These are phyloP conservation scores for Portevinia maculata DNA, from an alignment of 2,888 invertebrate species.

Conservation along the genomic window DNA sequence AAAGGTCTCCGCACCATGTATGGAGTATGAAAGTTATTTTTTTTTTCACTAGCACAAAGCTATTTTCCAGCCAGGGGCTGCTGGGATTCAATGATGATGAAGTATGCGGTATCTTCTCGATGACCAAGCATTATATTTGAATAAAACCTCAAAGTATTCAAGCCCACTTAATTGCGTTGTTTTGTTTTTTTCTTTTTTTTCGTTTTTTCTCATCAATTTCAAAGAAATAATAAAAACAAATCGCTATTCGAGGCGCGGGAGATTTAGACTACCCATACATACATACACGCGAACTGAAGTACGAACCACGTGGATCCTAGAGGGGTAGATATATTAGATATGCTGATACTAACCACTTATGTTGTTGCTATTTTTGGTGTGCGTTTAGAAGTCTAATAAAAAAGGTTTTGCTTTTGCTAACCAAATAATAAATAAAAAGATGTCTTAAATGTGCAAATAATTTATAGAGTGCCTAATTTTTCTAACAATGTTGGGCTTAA, in stretches of 20 bases:
- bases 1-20: no score
- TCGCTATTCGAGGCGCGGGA: constrained; percentile 1
- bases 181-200: background rate
- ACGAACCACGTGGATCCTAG: constrained; percentile 41
- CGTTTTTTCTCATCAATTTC: constrained; percentile 23
- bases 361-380: constrained; percentile 17
- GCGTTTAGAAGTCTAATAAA: constrained; percentile 26
- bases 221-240: constrained; percentile 50
- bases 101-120: constrained; percentile 2
- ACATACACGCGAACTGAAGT: constrained; percentile 38
- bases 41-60: background rate
- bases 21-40: background rate
- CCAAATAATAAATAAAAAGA: background rate
- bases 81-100: constrained; percentile 24
- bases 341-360: constrained; percentile 5
- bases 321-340: constrained; percentile 31
- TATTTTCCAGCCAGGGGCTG: background rate
- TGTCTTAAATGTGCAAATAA: constrained; percentile 5
- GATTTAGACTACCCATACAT: background rate
- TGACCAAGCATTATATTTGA: constrained; percentile 20
- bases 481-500: no score
- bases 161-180: constrained; percentile 20
- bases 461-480: background rate
- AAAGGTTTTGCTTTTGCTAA: constrained; percentile 15
- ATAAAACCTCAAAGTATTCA: constrained; percentile 2